A percentile compares a stretch with the other conserved stretches of the same genome.
These are phyloP conservation scores for Ophthalmolycus amberensis DNA, from an alignment of 2,113 vertebrate genomes.

Conservation along the genomic window DNA sequence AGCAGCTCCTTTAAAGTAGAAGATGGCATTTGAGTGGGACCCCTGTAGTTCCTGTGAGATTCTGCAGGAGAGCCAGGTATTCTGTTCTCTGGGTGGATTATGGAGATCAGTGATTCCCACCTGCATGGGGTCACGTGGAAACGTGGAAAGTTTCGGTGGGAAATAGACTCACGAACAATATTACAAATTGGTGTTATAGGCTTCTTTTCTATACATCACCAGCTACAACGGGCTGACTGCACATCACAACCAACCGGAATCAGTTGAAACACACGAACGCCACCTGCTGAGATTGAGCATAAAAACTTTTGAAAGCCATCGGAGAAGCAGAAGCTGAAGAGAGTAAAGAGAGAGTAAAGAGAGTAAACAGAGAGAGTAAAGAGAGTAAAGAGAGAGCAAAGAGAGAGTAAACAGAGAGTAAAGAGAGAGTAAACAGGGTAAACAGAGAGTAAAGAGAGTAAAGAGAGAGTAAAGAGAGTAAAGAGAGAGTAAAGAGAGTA, in stretches of 20 bases:
- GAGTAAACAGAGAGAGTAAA: no score
- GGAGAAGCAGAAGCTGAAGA: background rate
- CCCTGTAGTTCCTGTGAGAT: slow-evolving; percentile 35
- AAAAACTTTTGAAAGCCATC: background rate
- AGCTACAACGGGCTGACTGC: background rate
- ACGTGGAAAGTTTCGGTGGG: background rate
- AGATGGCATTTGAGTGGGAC: slow-evolving; percentile 38
- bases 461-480: no score
- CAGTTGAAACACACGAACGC: background rate
- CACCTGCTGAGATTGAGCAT: background rate
- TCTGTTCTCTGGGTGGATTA: background rate
- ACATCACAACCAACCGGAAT: background rate
- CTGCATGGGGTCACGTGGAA: background rate
- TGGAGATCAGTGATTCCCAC: slow-evolving; percentile 2
- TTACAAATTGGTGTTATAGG: background rate
- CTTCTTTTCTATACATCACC: background rate
- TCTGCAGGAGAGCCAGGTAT: slow-evolving; percentile 12
- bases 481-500: no score
- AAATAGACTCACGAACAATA: background rate
- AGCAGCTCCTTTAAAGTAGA: slow-evolving; percentile 16
- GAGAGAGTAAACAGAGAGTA: no score
- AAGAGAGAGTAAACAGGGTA: no score
- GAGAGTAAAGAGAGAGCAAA: no score
- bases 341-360: background rate
- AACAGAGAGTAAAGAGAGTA: no score